Base-by-base conservation (phyloP, 2,888 invertebrate genomes). In the Rhagium mordax region DNA sequence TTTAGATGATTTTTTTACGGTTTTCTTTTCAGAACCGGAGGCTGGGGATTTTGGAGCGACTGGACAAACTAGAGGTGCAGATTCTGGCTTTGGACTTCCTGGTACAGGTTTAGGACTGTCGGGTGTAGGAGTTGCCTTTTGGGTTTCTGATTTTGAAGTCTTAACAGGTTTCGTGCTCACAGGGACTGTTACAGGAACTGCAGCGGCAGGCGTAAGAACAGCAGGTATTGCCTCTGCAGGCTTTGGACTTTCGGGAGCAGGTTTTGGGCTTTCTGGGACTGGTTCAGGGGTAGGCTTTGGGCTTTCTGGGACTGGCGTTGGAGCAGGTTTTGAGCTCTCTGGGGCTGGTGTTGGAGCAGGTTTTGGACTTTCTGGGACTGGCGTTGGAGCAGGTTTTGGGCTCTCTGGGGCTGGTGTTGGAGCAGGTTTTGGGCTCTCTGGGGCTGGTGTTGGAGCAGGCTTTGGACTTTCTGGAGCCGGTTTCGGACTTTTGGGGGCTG, bases 1-100 rank as follows among this genome's bases (percentile, higher is more conserved):
- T 64, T 88, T 71, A 41, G 41, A 41, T 67, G 71, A 57, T 69
- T 85, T 82, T 49, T 51, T 71, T 59, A 47, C 15, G 24, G 66
- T 6, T 21, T 51, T 59, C 15, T 47, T 41, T 27, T 47, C 64
- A 27, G 48, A 15, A 24, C 24, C 21, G 29, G 27, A 29, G 29
- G 41, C 41, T 18, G 64, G 41, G 49, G 66, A 29, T 66, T 69
- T 71, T 49, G 77, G 75, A 51, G 73, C 41, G 60, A 69, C 69
- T 24, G 76, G 47, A 6, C 27, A 24, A 2, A 24, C 62, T 64
- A 61, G 70, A 70, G 72, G 66, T 10, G 60, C 57, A 49, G 62
- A 16, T 51, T 67, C 60, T 55, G 53, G 10, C 16, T 47, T 53
- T 41, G 70, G 51, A 21, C 41, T 62, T 60, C 57, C 33, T 53